Evolutionary conservation across 92 coral and sea anemone genomes (phyloP).

Genomic region (Plumapathes pennacea): DNA sequence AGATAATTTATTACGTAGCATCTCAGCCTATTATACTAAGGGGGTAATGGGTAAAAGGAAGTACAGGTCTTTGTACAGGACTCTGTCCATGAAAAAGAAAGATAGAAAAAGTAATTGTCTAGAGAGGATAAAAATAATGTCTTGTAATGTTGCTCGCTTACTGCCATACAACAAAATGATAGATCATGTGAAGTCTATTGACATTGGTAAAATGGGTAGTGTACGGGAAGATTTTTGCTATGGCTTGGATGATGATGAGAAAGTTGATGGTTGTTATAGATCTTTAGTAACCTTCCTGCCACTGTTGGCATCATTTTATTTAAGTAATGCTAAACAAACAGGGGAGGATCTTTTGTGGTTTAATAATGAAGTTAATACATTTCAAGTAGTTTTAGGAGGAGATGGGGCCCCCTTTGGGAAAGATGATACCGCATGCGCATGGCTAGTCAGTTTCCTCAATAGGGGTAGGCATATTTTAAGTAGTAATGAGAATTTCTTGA

Average conservation of each 20-base stretch:
- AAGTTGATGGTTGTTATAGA: conserved; percentile 57
- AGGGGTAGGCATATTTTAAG: conserved; percentile 66
- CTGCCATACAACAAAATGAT: conserved; percentile 71
- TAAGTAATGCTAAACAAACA: conserved; percentile 20
- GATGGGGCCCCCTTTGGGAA: conserved; percentile 72
- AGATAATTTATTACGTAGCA: conserved; percentile 54
- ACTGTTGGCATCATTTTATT: conserved; percentile 57
- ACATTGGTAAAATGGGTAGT: conserved; percentile 56
- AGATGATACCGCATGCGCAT: conserved; percentile 60
- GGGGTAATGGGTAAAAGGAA: conserved; percentile 69
- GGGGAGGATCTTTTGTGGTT: conserved; percentile 58
- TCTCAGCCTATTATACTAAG: conserved; percentile 58
- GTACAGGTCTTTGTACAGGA: conserved; percentile 51
- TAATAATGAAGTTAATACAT: conserved; percentile 48
- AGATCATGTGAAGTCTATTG: conserved; percentile 62
- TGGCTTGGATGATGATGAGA: conserved; percentile 42
- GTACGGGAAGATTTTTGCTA: conserved; percentile 69
- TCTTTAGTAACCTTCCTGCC: conserved; percentile 29
- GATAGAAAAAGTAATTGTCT: conserved; percentile 18
- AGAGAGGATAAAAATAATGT: conserved; percentile 62
- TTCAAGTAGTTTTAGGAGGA: conserved; percentile 62
- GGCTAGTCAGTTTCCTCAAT: conserved; percentile 76
- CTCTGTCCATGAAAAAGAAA: conserved; percentile 39
- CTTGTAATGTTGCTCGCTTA: conserved; percentile 68
- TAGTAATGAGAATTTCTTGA: conserved; percentile 61